Evolutionary conservation across 1,140 invertebrate genomes (phyloP).

Genomic region (Scaptomyza pallida): DNA sequence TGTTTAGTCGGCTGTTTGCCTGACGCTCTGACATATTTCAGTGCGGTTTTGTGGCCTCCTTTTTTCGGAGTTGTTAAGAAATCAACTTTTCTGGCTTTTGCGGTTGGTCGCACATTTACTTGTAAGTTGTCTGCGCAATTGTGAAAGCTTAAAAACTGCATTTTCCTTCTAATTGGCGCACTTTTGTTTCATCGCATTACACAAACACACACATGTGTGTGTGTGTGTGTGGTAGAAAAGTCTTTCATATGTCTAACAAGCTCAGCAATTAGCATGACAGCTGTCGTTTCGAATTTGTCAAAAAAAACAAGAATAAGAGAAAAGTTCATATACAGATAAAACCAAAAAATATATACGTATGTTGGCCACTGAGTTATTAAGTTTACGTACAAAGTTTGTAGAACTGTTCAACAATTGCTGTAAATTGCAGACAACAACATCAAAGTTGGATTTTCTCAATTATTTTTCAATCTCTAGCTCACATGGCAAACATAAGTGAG

Average conservation of each 20-base stretch:
- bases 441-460: background rate
- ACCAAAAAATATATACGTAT: constrained; percentile 3
- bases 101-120: constrained; percentile 57
- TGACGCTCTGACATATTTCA: constrained; percentile 50
- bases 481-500: background rate
- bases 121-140: constrained; percentile 30
- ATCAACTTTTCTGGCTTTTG: constrained; percentile 78
- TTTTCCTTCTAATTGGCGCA: constrained; percentile 79
- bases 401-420: background rate
- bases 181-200: constrained; percentile 76
- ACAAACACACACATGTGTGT: constrained; percentile 9
- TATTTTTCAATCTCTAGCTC: background rate
- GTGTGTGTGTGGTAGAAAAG: constrained; percentile 43
- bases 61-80: constrained; percentile 67
- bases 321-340: constrained; percentile 1
- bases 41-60: constrained; percentile 50
- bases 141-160: constrained; percentile 68
- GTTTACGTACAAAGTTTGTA: background rate
- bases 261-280: constrained; percentile 66
- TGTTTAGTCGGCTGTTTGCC: constrained; percentile 36
- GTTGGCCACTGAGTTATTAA: constrained; percentile 17
- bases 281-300: constrained; percentile 38
- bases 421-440: background rate
- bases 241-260: constrained; percentile 72
- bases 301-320: constrained; percentile 32